Evolutionary conservation across 2,888 invertebrate species (phyloP).

Genomic region (Drosophila picticornis): DNA sequence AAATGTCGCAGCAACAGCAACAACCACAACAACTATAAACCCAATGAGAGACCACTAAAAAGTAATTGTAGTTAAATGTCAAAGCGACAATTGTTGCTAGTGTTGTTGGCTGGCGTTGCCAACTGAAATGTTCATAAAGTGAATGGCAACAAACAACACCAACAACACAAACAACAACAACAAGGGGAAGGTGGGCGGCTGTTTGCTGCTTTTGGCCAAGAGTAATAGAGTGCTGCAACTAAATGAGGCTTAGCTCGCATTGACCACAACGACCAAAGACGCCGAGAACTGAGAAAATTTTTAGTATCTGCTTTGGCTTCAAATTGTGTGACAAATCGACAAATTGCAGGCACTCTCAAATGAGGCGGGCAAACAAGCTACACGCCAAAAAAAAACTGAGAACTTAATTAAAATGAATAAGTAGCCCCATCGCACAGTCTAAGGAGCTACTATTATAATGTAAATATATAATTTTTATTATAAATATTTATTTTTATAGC

Average conservation of each 20-base stretch:
- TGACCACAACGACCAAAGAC: conserved; percentile 52
- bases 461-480: too few species aligned
- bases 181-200: conserved; percentile 30
- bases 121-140: conserved; percentile 61
- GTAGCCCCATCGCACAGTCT: neutral
- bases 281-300: conserved; percentile 30
- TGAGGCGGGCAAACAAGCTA: conserved; percentile 42
- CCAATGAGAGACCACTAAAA: conserved; percentile 72
- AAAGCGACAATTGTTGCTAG: conserved; percentile 74
- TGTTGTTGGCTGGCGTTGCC: conserved; percentile 36
- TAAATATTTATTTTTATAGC: too few species aligned
- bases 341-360: conserved; percentile 53
- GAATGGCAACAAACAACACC: conserved; percentile 60
- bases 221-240: conserved; percentile 69
- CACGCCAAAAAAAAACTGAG: neutral
- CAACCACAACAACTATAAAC: conserved; percentile 15
- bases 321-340: conserved; percentile 66
- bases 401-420: neutral
- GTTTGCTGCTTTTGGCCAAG: conserved; percentile 51
- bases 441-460: too few species aligned
- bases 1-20: conserved; percentile 49
- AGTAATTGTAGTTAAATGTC: conserved; percentile 80
- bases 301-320: conserved; percentile 35
- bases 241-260: conserved; percentile 71
- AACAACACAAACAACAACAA: conserved; percentile 4